Percentiles rank a stretch among this genome's conserved stretches.
Conservation (phyloP, 2,797 vertebrate species). For the Phoxinus dragarum region DNA sequence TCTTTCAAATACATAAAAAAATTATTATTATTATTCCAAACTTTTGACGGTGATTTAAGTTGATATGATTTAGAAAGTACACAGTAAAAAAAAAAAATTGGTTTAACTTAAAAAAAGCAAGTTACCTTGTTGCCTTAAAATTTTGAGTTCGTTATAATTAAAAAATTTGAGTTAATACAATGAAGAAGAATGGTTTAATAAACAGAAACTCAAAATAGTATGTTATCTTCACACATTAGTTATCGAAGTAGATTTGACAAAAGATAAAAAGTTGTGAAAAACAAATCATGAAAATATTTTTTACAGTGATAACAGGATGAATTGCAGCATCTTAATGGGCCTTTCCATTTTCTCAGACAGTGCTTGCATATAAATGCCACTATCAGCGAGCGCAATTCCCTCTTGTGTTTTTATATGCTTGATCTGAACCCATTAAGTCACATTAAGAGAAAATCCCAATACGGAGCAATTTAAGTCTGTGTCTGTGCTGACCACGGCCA, state of each 20-base stretch:
- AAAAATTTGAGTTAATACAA: no score
- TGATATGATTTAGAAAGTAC: no score
- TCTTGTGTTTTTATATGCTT: slow-evolving; percentile 3
- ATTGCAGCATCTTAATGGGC: background rate
- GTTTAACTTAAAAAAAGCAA: no score
- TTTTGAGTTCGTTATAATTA: no score
- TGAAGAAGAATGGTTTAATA: no score
- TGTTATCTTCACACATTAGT: no score
- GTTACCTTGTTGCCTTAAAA: no score
- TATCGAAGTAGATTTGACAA: no score
- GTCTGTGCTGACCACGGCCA: slow-evolving; percentile 72
- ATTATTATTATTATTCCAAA: background rate
- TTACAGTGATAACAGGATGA: background rate
- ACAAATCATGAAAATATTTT: no score
- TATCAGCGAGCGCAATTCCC: background rate
- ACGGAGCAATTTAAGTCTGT: slow-evolving; percentile 69
- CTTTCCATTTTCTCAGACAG: background rate
- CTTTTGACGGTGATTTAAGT: background rate
- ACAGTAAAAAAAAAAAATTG: no score
- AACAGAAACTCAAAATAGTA: no score
- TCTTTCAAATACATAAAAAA: background rate
- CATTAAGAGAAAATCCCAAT: slow-evolving; percentile 66
- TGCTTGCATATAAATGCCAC: background rate
- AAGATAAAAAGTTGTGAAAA: no score
- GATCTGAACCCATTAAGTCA: slow-evolving; percentile 4